A percentile compares a stretch with the other conserved stretches of the same genome.
Conservation (phyloP, 2,113 vertebrate genomes). For the Artemisiospiza belli region DNA sequence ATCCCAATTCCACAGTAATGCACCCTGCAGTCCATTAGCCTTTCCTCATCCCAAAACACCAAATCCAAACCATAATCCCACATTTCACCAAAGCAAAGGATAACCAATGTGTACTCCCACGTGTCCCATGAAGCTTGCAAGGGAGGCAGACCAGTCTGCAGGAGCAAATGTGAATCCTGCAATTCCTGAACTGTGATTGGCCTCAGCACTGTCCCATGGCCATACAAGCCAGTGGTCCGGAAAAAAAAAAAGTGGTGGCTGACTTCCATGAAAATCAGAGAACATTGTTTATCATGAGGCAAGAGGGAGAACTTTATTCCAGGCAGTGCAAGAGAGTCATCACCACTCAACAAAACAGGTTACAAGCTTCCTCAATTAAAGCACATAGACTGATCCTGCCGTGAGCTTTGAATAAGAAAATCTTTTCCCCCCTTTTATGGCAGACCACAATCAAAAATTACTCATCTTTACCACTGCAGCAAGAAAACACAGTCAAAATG, state of each 20-base stretch:
- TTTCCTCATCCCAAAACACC: not conserved
- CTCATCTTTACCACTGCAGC: not conserved
- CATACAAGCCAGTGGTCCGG: not conserved
- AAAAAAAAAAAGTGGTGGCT: not conserved
- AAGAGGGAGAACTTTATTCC: not conserved
- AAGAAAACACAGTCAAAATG: not conserved
- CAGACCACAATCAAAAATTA: not conserved
- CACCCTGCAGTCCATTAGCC: not conserved
- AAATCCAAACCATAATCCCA: not conserved
- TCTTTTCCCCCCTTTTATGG: not conserved
- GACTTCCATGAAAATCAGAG: not conserved
- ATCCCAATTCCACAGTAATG: not conserved
- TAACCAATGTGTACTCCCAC: not conserved
- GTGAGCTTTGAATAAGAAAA: not conserved
- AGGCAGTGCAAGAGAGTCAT: not conserved
- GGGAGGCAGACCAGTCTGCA: not conserved
- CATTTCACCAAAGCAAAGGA: not conserved
- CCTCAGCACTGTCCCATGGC: not conserved
- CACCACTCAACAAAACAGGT: not conserved
- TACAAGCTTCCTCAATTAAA: not conserved
- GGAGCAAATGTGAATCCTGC: accelerated
- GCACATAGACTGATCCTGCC: not conserved
- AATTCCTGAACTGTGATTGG: not conserved
- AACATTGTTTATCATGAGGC: not conserved
- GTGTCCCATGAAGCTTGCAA: not conserved